Percentiles rank a stretch among this genome's conserved stretches.
Conservation (phyloP, 2,888 invertebrate genomes). For the Watsonalla binaria region DNA sequence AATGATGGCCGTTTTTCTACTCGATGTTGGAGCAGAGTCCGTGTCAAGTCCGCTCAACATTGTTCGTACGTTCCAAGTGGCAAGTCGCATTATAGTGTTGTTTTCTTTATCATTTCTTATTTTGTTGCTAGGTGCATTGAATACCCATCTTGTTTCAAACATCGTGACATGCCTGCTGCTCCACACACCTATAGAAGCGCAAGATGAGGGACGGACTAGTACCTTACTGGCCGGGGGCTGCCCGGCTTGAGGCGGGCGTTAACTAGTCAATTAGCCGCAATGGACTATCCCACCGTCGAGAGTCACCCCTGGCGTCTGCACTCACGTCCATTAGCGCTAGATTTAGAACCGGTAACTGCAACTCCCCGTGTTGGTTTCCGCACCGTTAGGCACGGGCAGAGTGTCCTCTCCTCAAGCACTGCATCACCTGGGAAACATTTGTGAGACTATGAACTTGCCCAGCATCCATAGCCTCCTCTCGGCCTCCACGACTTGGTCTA, state of each 20-base stretch:
- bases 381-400: slow-evolving; percentile 3
- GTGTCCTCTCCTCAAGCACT: too few relatives aligned
- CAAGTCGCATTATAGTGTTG: slow-evolving; percentile 3
- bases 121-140: background rate
- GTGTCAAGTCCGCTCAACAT: slow-evolving; percentile 4
- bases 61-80: slow-evolving; percentile 11
- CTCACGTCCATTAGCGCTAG: slow-evolving; percentile 7
- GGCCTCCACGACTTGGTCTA: too few relatives aligned
- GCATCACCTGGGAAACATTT: too few relatives aligned
- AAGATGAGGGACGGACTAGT: slow-evolving; percentile 10
- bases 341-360: slow-evolving; percentile 5
- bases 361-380: slow-evolving; percentile 8
- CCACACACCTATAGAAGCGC: slow-evolving; percentile 9
- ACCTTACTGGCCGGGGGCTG: slow-evolving; percentile 14
- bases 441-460: too few relatives aligned
- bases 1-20: slow-evolving; percentile 8
- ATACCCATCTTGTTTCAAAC: slow-evolving; percentile 2
- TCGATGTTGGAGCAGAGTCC: background rate
- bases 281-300: slow-evolving; percentile 9
- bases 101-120: background rate
- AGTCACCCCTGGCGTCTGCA: slow-evolving; percentile 9
- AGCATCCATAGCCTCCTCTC: too few relatives aligned
- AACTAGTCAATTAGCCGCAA: slow-evolving; percentile 7
- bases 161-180: slow-evolving; percentile 5
- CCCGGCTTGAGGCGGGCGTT: slow-evolving; percentile 13